These are phyloP conservation scores for Allophyes oxyacanthae DNA, from an alignment of 2,888 invertebrate species.

Conservation along the genomic window DNA sequence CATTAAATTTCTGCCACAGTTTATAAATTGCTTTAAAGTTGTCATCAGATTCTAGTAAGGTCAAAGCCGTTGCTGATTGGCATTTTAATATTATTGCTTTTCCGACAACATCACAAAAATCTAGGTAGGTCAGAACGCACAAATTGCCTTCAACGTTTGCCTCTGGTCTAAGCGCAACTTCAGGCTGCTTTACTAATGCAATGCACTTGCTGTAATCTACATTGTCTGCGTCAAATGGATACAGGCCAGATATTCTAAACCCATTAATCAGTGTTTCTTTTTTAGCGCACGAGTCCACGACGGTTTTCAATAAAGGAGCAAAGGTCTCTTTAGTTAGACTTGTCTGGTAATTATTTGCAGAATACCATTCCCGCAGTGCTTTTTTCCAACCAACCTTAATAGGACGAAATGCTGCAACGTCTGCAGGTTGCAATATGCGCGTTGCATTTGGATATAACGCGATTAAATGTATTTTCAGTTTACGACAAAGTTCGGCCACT, in stretches of 20 bases:
- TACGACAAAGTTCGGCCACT: constrained; percentile 28
- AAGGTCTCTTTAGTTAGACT: constrained; percentile 12
- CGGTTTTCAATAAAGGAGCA: constrained; percentile 12
- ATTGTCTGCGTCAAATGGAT: constrained; percentile 11
- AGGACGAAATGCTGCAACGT: not conserved
- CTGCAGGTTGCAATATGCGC: not conserved
- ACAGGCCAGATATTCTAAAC: constrained; percentile 6
- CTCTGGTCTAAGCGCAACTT: too few relatives aligned
- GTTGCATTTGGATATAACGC: not conserved
- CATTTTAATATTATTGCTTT: too few relatives aligned
- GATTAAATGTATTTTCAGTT: not conserved
- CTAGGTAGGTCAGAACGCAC: too few relatives aligned
- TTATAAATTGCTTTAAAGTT: too few relatives aligned
- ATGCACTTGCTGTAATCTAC: constrained; percentile 9
- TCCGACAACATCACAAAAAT: too few relatives aligned
- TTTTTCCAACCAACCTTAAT: not conserved
- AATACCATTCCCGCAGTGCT: constrained; percentile 4
- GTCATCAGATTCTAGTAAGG: too few relatives aligned
- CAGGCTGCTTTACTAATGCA: not conserved
- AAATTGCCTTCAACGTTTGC: too few relatives aligned
- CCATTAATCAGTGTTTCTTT: constrained; percentile 23
- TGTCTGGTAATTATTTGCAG: constrained; percentile 8
- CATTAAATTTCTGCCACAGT: too few relatives aligned
- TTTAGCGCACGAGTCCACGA: constrained; percentile 13
- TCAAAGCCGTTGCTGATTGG: too few relatives aligned